A percentile compares a stretch with the other conserved stretches of the same genome.
These are phyloP conservation scores for Cacoxenus indagator DNA, from an alignment of 2,888 invertebrate species.

Conservation along the genomic window DNA sequence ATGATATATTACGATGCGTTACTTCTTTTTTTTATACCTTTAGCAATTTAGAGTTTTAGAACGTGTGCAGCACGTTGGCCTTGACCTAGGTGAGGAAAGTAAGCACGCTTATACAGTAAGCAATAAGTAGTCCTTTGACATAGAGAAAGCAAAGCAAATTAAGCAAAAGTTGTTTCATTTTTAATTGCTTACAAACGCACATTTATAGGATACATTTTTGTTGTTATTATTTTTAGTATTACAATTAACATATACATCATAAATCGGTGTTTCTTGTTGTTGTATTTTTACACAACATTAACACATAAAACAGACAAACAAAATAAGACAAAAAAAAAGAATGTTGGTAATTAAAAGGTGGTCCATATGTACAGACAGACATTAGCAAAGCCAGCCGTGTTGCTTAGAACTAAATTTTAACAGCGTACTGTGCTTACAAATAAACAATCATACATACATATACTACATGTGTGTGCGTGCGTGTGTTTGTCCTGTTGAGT, in stretches of 20 bases:
- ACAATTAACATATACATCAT: slow-evolving; percentile 47
- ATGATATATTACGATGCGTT: no score
- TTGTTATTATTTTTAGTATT: slow-evolving; percentile 56
- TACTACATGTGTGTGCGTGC: no score
- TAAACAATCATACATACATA: no score
- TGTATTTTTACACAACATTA: not conserved
- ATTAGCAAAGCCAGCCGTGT: no score
- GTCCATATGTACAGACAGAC: no score
- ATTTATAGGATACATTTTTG: not conserved
- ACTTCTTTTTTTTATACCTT: no score
- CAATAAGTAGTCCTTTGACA: not conserved
- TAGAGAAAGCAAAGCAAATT: slow-evolving; percentile 36
- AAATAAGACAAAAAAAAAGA: not conserved
- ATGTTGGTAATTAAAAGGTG: not conserved
- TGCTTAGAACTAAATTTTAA: no score
- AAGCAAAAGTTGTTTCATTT: slow-evolving; percentile 47
- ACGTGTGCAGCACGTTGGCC: not conserved
- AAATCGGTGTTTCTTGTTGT: no score
- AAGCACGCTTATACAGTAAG: not conserved
- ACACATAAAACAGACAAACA: not conserved
- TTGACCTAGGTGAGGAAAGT: not conserved
- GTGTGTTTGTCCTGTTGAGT: no score
- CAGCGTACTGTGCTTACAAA: no score
- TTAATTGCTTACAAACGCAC: slow-evolving; percentile 11
- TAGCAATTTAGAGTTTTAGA: no score